Evolutionary conservation across 2,888 invertebrate genomes (phyloP).

Genomic region (Parnassius smintheus): DNA sequence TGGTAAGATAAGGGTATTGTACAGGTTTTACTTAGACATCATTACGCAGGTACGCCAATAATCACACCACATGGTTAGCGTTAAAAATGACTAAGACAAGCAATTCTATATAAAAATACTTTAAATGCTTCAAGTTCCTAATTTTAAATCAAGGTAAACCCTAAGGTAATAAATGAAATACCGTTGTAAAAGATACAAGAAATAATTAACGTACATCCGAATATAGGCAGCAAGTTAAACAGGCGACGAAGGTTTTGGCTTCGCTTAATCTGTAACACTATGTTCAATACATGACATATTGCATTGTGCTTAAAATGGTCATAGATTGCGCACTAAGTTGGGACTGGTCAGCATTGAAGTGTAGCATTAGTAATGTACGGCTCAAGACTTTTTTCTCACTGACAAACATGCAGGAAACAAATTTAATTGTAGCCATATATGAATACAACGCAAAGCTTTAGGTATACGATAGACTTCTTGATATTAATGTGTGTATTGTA

Average conservation of each 20-base stretch:
- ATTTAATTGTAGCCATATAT: background rate
- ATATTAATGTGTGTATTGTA: background rate
- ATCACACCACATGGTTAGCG: background rate
- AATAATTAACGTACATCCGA: conserved; percentile 55
- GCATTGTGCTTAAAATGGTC: conserved; percentile 52
- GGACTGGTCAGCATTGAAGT: conserved; percentile 52
- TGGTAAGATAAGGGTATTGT: conserved; percentile 24
- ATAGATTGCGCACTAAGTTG: conserved; percentile 48
- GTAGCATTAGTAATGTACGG: conserved; percentile 43
- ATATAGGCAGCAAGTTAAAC: conserved; percentile 50
- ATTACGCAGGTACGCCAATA: conserved; percentile 4
- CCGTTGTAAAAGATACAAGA: conserved; percentile 41
- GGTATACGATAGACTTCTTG: background rate
- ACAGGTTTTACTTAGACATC: conserved; percentile 19
- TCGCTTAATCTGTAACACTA: conserved; percentile 43
- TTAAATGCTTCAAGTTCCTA: too few species aligned
- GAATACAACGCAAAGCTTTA: background rate
- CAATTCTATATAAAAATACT: too few species aligned
- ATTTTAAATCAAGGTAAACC: conserved; percentile 12
- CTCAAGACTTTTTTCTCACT: conserved; percentile 39
- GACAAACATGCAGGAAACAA: background rate
- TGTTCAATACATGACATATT: conserved; percentile 57
- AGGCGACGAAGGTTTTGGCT: conserved; percentile 46
- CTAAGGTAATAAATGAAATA: conserved; percentile 15
- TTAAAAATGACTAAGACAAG: too few species aligned